Conservation (phyloP, 2,888 invertebrate genomes). For the Aphrophora alni region DNA sequence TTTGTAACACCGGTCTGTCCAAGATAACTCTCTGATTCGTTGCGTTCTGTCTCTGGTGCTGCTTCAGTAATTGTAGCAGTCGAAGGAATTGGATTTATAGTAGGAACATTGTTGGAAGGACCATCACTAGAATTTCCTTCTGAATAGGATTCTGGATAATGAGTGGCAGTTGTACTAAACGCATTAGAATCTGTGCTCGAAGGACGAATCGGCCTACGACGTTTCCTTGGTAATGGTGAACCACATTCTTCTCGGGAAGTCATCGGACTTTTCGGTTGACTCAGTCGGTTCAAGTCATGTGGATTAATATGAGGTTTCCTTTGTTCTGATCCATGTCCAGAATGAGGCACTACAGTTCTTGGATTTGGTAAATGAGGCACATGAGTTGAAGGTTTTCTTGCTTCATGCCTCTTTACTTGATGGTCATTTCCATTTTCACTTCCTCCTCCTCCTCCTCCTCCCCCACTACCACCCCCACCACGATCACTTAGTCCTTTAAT, state of each 20-base stretch:
- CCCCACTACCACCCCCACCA: conserved; percentile 46
- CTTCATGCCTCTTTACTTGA: conserved; percentile 6
- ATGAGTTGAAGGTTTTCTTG: conserved; percentile 32
- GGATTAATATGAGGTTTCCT: neutral
- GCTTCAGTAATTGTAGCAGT: conserved; percentile 23
- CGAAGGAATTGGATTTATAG: conserved; percentile 10
- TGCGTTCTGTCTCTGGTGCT: conserved; percentile 30
- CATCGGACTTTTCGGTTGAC: neutral
- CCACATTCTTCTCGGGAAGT: neutral
- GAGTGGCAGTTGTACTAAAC: conserved; percentile 36
- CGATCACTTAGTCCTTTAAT: conserved; percentile 86
- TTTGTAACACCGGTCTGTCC: conserved; percentile 27
- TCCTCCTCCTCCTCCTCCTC: conserved; percentile 38
- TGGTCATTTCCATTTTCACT: conserved; percentile 1
- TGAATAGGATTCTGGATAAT: conserved; percentile 33
- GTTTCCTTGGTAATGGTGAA: conserved; percentile 46
- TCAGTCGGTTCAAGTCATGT: neutral
- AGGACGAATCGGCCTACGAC: conserved; percentile 47
- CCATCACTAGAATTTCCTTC: conserved; percentile 48
- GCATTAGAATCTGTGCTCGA: conserved; percentile 48
- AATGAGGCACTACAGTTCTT: conserved; percentile 35
- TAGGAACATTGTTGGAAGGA: conserved; percentile 50
- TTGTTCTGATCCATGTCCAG: conserved; percentile 9
- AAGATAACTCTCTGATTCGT: conserved; percentile 23
- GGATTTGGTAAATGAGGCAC: conserved; percentile 28